Conservation (phyloP, 2,113 vertebrate genomes). For the Camelus dromedarius region DNA sequence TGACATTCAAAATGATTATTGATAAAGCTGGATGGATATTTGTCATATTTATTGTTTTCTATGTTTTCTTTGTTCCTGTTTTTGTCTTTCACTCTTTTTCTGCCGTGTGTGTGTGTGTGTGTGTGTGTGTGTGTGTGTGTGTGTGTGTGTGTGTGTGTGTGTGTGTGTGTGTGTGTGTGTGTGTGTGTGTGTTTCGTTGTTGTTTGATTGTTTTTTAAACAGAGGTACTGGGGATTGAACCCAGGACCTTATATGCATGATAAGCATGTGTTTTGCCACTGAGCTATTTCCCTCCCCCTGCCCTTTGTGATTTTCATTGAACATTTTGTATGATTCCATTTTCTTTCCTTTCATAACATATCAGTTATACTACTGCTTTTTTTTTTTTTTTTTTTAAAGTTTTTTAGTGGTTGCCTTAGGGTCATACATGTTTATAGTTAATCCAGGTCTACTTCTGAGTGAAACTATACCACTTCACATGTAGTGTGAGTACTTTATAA, state of each 20-base stretch:
- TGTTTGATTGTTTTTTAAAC: too few relatives aligned
- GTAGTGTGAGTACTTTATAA: background rate
- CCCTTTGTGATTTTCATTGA: background rate
- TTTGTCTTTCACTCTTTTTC: background rate
- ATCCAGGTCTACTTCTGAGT: background rate
- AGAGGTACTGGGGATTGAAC: too few relatives aligned
- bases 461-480: background rate
- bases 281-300: too few relatives aligned
- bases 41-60: background rate
- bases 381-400: background rate
- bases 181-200: too few relatives aligned
- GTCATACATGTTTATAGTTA: background rate
- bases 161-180: too few relatives aligned
- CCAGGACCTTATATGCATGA: too few relatives aligned
- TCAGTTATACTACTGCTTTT: background rate
- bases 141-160: too few relatives aligned
- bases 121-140: too few relatives aligned
- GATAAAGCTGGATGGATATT: background rate
- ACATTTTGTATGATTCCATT: background rate
- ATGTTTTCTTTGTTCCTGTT: background rate
- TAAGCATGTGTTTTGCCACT: too few relatives aligned
- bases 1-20: background rate
- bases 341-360: background rate
- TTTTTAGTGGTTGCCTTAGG: background rate
- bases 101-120: background rate